Evolutionary conservation across 2,797 vertebrate genomes (phyloP).

Genomic region (Sparus aurata): DNA sequence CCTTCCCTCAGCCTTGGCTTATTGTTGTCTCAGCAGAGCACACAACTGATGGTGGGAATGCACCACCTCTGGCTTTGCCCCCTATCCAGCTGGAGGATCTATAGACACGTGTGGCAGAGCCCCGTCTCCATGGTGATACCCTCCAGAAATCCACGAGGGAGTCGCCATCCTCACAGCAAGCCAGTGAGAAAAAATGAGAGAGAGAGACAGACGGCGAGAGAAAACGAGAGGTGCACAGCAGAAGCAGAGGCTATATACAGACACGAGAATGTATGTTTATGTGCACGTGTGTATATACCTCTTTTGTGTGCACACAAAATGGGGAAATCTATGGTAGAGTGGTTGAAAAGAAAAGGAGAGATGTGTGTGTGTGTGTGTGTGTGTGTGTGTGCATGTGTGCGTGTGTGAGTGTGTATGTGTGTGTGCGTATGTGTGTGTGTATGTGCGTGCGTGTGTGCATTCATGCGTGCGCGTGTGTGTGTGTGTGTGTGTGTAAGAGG

Average conservation of each 20-base stretch:
- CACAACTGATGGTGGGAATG: slow-evolving; percentile 65
- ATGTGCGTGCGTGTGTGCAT: slow-evolving; percentile 12
- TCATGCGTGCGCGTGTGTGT: slow-evolving; percentile 16
- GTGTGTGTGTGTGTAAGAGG: slow-evolving; percentile 35
- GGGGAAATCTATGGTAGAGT: slow-evolving; percentile 45
- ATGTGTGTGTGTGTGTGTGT: slow-evolving; percentile 15
- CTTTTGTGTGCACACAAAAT: slow-evolving; percentile 40
- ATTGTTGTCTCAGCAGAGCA: slow-evolving; percentile 60
- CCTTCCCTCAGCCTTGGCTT: slow-evolving; percentile 28
- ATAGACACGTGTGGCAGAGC: slow-evolving; percentile 87
- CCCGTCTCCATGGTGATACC: slow-evolving; percentile 90
- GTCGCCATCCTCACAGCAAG: slow-evolving; percentile 84
- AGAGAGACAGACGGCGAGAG: slow-evolving; percentile 54
- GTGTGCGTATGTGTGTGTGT: slow-evolving; percentile 9
- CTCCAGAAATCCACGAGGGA: slow-evolving; percentile 89
- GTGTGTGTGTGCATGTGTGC: slow-evolving; percentile 19
- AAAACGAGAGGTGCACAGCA: slow-evolving; percentile 48
- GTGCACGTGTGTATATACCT: slow-evolving; percentile 33
- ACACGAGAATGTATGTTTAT: slow-evolving; percentile 53
- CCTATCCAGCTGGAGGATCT: slow-evolving; percentile 86
- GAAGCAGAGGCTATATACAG: slow-evolving; percentile 58
- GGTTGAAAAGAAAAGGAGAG: slow-evolving; percentile 48
- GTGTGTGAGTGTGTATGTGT: slow-evolving; percentile 21
- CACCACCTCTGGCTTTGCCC: slow-evolving; percentile 83
- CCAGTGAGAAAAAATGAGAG: slow-evolving; percentile 69